Base-by-base conservation (phyloP, 2,113 vertebrate genomes). In the Ursus arctos region DNA sequence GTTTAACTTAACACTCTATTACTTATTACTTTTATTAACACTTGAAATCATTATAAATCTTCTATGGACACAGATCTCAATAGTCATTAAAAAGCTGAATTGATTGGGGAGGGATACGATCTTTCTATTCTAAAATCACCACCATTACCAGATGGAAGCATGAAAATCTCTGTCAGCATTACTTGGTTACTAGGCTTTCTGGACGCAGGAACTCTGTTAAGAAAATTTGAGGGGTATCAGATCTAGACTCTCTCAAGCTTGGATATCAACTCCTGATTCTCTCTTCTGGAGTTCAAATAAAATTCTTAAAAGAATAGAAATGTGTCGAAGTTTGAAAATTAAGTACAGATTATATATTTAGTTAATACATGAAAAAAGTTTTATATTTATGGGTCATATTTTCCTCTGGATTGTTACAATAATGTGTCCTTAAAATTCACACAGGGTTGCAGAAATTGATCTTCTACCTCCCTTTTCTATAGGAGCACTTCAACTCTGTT, bases 391-490 rank as follows among this genome's bases (percentile, higher is more conserved):
- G 7, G 1, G 13, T 11, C 4, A 49, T 16, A 72, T 24, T 96
- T 53, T 53, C 10, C 33, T 92, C 26, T 69, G 15, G 72, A 79
- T 59, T 87, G 6, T 95, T 55, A 79, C 0, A 85, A 67, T 18
- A 87, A 33, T 12, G 3, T 76, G 4, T 67, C 36, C n/a, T 86
- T 87, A 91, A 87, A 93, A 87, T 94, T 83, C 74, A 92, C 0
- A 65, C 28, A 33, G 0, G 24, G 4, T 9, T 88, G 47, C 7
- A 95, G 15, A 86, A 76, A 69, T 69, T 47, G 4, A 77, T 85
- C 26, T 55, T 85, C 93, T 88, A 43, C 47, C 13, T 94, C 18
- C n/a, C 57, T 91, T 74, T 91, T 93, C 12, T 67, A 55, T 93
- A 19, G 65, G 26, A 21, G 11, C 65, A 72, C 5, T n/a, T 63